Evolutionary conservation across 2,113 vertebrate species (phyloP), one percentile per base, ranked within the genome.

Genomic region (Clinocottus analis): DNA sequence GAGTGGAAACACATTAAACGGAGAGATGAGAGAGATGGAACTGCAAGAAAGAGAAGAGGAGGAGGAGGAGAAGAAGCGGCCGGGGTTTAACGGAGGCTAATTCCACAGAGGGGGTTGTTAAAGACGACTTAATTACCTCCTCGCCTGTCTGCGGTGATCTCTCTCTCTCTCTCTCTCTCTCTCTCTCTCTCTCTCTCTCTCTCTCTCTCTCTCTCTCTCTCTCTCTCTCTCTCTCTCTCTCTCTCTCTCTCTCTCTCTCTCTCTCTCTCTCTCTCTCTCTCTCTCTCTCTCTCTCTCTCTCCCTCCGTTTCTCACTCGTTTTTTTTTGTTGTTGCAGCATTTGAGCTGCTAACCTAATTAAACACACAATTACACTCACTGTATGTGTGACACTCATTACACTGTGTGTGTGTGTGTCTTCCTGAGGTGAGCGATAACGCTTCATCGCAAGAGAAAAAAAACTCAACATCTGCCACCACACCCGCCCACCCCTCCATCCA

Each of bases 81-180:
- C 51, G 7, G 37, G 27, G 53, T 55, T 78, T 83, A 86, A 87
- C 64, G 27, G 53, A 90, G 74, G 56, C 64, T 43, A 79, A 84
- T 86, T 90, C 83, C 81, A 79, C 58, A 31, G 80, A n/a, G 83
- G 90, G 83, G 90, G 68, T 80, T 73, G 41, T 73, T 84, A 78
- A 84, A 89, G 77, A 89, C 3, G 21, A 82, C 86, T 94, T 94
- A 93, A 94, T 94, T 92, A 94, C 91, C 77, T 72, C 67, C 64
- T 75, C 33, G 37, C 11, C 43, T 58, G 70, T 87, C 92, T 83
- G 72, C 49, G 16, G 92, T 90, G 89, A 90, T 76, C 89, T 72
- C 79, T 72, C 74, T 67, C 53, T 77, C 76, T 81, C 43, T 66
- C 82, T 59, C 68, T 71, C 37, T 1, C 25, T 0, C 25, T 47